phyloP scores from a whole-genome alignment of 2,888 invertebrate genomes.

The Caenorhabditis sulstoni region DNA sequence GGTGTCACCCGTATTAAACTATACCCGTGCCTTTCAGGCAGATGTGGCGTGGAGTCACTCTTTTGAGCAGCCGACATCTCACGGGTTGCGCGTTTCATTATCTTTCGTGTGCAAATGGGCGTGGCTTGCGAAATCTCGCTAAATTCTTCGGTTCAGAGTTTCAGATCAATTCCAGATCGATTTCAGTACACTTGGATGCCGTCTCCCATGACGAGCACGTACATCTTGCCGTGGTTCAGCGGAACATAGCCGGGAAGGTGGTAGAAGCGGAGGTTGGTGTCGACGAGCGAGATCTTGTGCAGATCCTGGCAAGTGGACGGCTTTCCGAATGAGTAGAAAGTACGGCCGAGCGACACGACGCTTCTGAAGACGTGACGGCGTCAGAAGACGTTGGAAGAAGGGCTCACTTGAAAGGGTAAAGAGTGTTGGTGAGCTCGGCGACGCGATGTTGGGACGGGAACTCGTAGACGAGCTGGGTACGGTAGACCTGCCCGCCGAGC shows the following conservation, averaged over 20 bases:
- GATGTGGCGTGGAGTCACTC: too few species aligned
- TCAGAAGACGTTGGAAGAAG: neutral
- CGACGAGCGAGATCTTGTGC: slow-evolving; percentile 23
- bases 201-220: slow-evolving; percentile 10
- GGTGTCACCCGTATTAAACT: too few species aligned
- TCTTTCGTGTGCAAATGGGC: too few species aligned
- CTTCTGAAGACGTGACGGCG: slow-evolving; percentile 14
- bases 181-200: neutral
- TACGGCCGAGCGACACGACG: neutral
- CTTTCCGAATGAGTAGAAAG: slow-evolving; percentile 29
- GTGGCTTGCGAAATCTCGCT: neutral
- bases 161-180: neutral
- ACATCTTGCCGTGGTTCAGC: slow-evolving; percentile 11
- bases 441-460: slow-evolving; percentile 39
- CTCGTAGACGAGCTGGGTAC: slow-evolving; percentile 28
- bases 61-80: too few species aligned
- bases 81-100: too few species aligned
- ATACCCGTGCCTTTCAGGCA: too few species aligned
- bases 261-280: slow-evolving; percentile 53
- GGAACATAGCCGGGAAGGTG: slow-evolving; percentile 27
- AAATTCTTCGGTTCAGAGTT: neutral
- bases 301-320: slow-evolving; percentile 19
- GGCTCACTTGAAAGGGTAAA: slow-evolving; percentile 11
- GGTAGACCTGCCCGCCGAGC: slow-evolving; percentile 6
- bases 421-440: slow-evolving; percentile 20